Percentiles rank a stretch among this genome's conserved stretches.
These are phyloP conservation scores for Aphidius colemani DNA, from an alignment of 2,888 invertebrate genomes.

Conservation along the genomic window DNA sequence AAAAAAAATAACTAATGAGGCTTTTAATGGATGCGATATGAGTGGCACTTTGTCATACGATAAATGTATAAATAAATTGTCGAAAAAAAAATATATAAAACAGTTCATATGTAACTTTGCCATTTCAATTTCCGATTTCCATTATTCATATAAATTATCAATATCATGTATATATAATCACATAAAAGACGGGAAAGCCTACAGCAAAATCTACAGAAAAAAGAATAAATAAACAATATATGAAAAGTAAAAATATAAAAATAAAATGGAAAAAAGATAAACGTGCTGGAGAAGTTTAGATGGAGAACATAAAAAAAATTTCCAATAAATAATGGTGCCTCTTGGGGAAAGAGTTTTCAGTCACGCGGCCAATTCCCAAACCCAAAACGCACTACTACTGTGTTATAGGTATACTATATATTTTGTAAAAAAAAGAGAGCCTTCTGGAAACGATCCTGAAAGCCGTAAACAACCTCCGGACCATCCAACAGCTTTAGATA, in stretches of 20 bases:
- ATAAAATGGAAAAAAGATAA: slow-evolving; percentile 13
- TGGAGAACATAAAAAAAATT: slow-evolving; percentile 30
- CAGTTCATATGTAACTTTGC: too few species aligned
- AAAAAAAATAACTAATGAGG: too few species aligned
- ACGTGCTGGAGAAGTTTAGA: slow-evolving; percentile 27
- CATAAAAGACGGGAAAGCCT: too few species aligned
- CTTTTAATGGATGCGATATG: too few species aligned
- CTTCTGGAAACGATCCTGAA: slow-evolving; percentile 53
- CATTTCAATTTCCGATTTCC: too few species aligned
- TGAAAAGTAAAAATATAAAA: neutral
- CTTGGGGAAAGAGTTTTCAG: slow-evolving; percentile 36
- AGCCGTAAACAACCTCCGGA: slow-evolving; percentile 53
- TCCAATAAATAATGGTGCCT: slow-evolving; percentile 37
- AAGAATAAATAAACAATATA: neutral
- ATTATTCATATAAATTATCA: too few species aligned
- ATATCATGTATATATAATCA: too few species aligned
- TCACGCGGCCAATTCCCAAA: slow-evolving; percentile 33
- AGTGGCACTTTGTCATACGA: too few species aligned
- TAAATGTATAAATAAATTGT: too few species aligned
- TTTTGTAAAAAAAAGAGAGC: slow-evolving; percentile 41
- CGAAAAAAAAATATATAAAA: too few species aligned
- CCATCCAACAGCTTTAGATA: slow-evolving; percentile 49
- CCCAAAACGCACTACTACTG: slow-evolving; percentile 10
- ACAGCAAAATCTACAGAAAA: too few species aligned
- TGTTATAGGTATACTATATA: slow-evolving; percentile 26